Base-by-base conservation (phyloP, 2,888 invertebrate genomes). In the Cecidostiba fungosa region DNA sequence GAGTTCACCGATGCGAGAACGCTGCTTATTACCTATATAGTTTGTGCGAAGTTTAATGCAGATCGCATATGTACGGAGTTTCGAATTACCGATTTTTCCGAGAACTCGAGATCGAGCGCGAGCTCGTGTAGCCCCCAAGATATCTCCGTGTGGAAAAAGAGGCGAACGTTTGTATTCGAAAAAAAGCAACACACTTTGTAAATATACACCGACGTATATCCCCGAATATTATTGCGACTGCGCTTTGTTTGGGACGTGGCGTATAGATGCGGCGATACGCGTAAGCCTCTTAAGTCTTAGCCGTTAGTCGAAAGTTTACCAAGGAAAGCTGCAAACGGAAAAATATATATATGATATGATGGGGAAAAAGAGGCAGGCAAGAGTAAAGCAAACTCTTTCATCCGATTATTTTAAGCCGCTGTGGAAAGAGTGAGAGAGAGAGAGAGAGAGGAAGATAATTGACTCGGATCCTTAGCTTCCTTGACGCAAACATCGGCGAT, bases 381-480 rank as follows among this genome's bases (percentile, higher is more conserved):
- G 66, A 74, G 59, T 29, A 84, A 59, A 39, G 47, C 23, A 50
- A 62, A 77, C 73, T 72, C 72, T 66, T 77, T 82, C 43, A 85
- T 82, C 82, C 62, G 78, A 85, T 85, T 82, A 85, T 82, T 77
- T 85, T 74, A 74, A 82, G 74, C 54, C 54, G 8, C n/a, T 26
- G 66, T n/a, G 29, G n/a, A n/a, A 29, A 12, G 66, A 29, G 29
- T 1, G 62, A 23, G 62, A 23, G 62, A 29, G 66, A 62, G 23
- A 62, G 8, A 62, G 12, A 12, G 14, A n/a, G 62, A 4, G 59
- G 59, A 85, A 73, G 73, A 82, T 82, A 82, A 85, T 85, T 82
- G 81, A 77, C 69, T 69, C 29, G 78, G 78, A 85, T 78, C 43
- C 74, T 78, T 82, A 66, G 10, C 36, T 26, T 77, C 59, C 39